phyloP scores from a whole-genome alignment of 2,113 vertebrate genomes.

The Aptenodytes forsteri region DNA sequence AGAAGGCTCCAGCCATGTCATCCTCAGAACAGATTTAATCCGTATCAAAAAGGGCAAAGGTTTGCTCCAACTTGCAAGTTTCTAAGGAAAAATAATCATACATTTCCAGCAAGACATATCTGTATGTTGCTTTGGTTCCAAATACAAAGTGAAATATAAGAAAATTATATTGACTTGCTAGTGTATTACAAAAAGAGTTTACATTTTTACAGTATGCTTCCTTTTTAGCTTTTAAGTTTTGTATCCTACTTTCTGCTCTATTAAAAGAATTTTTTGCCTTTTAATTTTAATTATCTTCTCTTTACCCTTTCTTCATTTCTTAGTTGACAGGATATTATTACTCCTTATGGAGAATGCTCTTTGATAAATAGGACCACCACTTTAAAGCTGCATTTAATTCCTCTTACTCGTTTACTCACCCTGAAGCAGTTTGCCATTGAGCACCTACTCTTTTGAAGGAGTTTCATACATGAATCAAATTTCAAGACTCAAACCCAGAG shows the following conservation, averaged over 20 bases:
- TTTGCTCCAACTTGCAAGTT: background rate
- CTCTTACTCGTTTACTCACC: background rate
- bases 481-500: background rate
- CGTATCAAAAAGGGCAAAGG: background rate
- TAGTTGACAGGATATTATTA: background rate
- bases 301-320: background rate
- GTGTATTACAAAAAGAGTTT: background rate
- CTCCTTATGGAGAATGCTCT: background rate
- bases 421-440: background rate
- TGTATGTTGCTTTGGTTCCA: background rate
- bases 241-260: background rate
- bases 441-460: background rate
- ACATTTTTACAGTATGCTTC: background rate
- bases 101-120: background rate
- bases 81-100: slow-evolving; percentile 5
- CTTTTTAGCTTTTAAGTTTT: background rate
- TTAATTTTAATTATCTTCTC: slow-evolving; percentile 11
- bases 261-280: background rate
- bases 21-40: background rate
- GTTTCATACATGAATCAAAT: background rate
- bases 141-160: background rate
- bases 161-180: background rate
- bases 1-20: background rate
- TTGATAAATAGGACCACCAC: background rate
- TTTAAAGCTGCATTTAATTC: slow-evolving; percentile 21